Percentiles rank a stretch among this genome's conserved stretches.
Evolutionary conservation across 2,113 vertebrate species (phyloP).

Genomic region (Brienomyrus brachyistius): DNA sequence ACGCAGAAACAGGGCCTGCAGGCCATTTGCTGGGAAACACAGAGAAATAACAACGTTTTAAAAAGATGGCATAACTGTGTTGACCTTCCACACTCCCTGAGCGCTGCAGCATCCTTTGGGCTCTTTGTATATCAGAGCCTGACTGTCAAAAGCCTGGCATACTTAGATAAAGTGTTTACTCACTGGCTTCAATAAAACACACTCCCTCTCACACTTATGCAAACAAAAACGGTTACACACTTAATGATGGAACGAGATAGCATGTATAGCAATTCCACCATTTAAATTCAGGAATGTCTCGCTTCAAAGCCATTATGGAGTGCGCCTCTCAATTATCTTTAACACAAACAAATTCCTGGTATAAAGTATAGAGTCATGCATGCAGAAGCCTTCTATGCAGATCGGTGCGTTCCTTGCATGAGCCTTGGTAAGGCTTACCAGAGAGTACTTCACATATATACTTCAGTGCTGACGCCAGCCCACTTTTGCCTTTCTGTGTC

Average conservation of each 20-base stretch:
- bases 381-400: not conserved
- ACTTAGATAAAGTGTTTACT: slow-evolving; percentile 57
- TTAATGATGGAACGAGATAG: slow-evolving; percentile 1
- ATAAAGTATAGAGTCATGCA: not conserved
- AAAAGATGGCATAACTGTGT: slow-evolving; percentile 57
- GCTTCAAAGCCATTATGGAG: not conserved
- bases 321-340: not conserved
- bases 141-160: slow-evolving; percentile 56
- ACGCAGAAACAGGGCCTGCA: slow-evolving; percentile 47
- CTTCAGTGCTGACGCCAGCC: not conserved
- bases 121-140: slow-evolving; percentile 63
- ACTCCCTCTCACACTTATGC: not conserved
- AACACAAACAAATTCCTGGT: slow-evolving; percentile 7
- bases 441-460: not conserved
- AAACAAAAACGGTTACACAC: not conserved
- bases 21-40: slow-evolving; percentile 51
- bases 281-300: slow-evolving; percentile 1
- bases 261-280: not conserved
- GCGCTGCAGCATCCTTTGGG: slow-evolving; percentile 65
- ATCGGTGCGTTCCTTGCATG: not conserved
- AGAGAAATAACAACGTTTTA: slow-evolving; percentile 51
- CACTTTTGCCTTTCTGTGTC: not conserved
- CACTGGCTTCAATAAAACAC: slow-evolving; percentile 32
- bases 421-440: not conserved
- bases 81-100: slow-evolving; percentile 64